Base-by-base conservation (phyloP, 2,888 invertebrate genomes). In the Nemotelus nigrinus region DNA sequence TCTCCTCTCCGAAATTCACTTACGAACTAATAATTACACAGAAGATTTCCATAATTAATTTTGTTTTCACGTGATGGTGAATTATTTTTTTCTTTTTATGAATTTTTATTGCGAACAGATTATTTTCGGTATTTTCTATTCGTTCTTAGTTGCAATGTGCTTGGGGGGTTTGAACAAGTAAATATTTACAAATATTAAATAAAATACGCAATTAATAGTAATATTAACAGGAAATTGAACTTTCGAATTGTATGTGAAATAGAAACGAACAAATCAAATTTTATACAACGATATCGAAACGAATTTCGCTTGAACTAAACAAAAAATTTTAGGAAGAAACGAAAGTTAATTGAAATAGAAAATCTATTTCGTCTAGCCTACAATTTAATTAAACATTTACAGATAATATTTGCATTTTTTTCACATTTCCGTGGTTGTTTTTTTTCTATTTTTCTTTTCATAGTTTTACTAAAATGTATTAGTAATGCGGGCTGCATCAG, bases 181-280 rank as follows among this genome's bases (percentile, higher is more conserved):
- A 63, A 48, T 60, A 60, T 74, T 63, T 74, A 74, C 74, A 74
- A 41, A n/a, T 25, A n/a, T 74, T 74, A 74, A 74, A 74, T 74
- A 74, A 25, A 25, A 74, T 74, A 74, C 74, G 63, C 60, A 63
- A 74, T 25, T 25, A 25, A 25, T 25, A 25, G 25, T 74, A 74
- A 74, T 60, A 74, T 74, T 74, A 74, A 74, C 74, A 74, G 50
- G 48, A 25, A 41, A 60, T 74, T 74, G 60, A 50, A 47, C 47
- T 74, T 74, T 74, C 25, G 25, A 74, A 55, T 74, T 74, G 63
- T 63, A 60, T 50, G 48, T 60, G 3, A 41, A 68, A 50, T 68
- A 50, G 48, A 65, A 47, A 65, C 10, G 58, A 44, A 45, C 39
- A 72, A 71, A 72, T 25, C 39, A 72, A 58, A 72, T 58, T 47